Evolutionary conservation across 2,113 vertebrate species (phyloP).

Genomic region (Pelobates fuscus): DNA sequence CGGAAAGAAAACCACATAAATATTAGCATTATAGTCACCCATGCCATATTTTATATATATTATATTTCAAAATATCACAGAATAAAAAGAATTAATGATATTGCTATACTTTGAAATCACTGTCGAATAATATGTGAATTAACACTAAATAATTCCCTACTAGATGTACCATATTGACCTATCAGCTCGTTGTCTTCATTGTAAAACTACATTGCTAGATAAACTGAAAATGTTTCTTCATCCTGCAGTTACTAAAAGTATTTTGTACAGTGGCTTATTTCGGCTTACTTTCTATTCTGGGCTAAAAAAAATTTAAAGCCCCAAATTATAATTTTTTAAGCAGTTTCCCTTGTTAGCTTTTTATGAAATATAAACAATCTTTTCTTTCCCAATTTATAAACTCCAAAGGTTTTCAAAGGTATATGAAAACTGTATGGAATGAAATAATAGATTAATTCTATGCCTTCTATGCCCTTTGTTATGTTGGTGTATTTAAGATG

Average conservation of each 20-base stretch:
- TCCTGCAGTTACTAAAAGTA: background rate
- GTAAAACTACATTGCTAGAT: background rate
- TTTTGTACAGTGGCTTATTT: background rate
- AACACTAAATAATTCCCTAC: too few species aligned
- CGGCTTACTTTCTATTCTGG: background rate
- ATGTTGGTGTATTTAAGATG: constrained; percentile 66
- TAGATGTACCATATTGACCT: too few species aligned
- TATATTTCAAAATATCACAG: too few species aligned
- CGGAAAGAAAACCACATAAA: too few species aligned
- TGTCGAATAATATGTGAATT: too few species aligned
- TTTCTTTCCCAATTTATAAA: constrained; percentile 57
- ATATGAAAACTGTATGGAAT: constrained; percentile 60
- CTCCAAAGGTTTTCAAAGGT: constrained; percentile 58
- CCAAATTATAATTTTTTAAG: background rate
- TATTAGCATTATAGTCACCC: too few species aligned
- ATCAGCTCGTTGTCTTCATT: background rate
- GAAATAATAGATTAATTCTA: constrained; percentile 63
- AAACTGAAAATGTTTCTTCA: background rate
- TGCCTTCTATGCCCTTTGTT: constrained; percentile 64
- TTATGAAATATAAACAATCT: constrained; percentile 40
- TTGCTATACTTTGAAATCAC: too few species aligned
- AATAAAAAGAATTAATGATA: too few species aligned
- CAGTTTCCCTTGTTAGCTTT: background rate
- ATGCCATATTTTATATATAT: too few species aligned
- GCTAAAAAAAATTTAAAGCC: background rate